Base-by-base conservation (phyloP, 2,888 invertebrate genomes). In the Timema cristinae region DNA sequence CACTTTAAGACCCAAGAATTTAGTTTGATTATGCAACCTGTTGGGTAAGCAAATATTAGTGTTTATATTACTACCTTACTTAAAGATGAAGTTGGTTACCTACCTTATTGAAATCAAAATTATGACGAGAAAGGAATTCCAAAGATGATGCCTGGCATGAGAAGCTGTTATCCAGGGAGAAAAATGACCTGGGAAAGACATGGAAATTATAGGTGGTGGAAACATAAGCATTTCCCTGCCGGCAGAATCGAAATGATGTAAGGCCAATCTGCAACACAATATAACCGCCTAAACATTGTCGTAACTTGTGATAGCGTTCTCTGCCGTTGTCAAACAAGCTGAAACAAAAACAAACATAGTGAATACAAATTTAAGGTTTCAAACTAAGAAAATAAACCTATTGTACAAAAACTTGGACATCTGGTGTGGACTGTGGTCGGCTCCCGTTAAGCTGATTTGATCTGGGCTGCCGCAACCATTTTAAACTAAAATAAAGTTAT, bases 41-140 rank as follows among this genome's bases (percentile, higher is more conserved):
- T 2, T 32, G 32, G 32, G 32, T 32, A 32, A 32, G 32, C 32
- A 32, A 32, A 32, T 32, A 32, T 32, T 32, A 4, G 32, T 32
- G 32, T 32, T 32, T 32, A 32, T 32, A 32, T 32, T 32, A 32
- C 32, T 4, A 32, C 4, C 1, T 32, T 32, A 32, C 32, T 32
- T 32, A 32, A 32, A 32, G 32, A 4, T 32, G 32, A 32, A 32
- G 32, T 32, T 2, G 32, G 32, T 32, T 32, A 32, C 32, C 32
- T 84, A 91, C 92, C 88, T 91, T 91, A 81, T 92, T 91, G 79
- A 92, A 93, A 82, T 93, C 87, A 81, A 91, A 90, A 48, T 87
- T 85, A 79, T 89, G 84, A 69, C 79, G 80, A 76, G 85, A 85
- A 52, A 91, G 83, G 80, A 92, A 93, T 72, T 87, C 85, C 13